Conservation (phyloP, 2,797 vertebrate genomes). For the Columba guinea region DNA sequence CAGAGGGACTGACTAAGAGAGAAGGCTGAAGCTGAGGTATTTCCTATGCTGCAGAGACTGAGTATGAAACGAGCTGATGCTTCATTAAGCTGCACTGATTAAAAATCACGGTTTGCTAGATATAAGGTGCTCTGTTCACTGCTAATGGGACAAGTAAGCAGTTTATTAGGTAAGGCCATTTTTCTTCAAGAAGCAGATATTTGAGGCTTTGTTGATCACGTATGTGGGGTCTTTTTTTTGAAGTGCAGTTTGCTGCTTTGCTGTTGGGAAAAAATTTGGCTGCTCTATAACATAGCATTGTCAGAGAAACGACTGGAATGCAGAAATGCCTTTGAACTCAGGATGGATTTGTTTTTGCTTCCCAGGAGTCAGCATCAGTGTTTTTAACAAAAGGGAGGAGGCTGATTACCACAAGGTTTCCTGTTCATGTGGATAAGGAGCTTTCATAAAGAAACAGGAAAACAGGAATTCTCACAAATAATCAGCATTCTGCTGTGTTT, state of each 20-base stretch:
- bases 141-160: background rate
- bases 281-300: background rate
- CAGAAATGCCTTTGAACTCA: constrained; percentile 29
- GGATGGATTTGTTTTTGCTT: constrained; percentile 56
- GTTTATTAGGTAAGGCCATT: constrained; percentile 14
- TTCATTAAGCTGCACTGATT: background rate
- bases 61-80: background rate
- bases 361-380: constrained; percentile 5
- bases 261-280: background rate
- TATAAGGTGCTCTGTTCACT: background rate
- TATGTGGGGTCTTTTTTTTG: fast-evolving
- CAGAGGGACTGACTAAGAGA: background rate
- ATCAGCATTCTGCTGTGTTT: background rate
- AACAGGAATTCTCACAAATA: constrained; percentile 22
- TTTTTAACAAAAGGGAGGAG: constrained; percentile 38
- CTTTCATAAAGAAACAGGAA: constrained; percentile 55
- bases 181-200: background rate
- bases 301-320: constrained; percentile 35
- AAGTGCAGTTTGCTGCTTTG: background rate
- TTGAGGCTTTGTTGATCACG: background rate
- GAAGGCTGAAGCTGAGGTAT: constrained; percentile 25
- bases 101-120: constrained; percentile 12
- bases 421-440: constrained; percentile 32
- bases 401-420: constrained; percentile 34
- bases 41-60: background rate